These are phyloP conservation scores for Drepana falcataria DNA, from an alignment of 2,888 invertebrate genomes.

Conservation along the genomic window DNA sequence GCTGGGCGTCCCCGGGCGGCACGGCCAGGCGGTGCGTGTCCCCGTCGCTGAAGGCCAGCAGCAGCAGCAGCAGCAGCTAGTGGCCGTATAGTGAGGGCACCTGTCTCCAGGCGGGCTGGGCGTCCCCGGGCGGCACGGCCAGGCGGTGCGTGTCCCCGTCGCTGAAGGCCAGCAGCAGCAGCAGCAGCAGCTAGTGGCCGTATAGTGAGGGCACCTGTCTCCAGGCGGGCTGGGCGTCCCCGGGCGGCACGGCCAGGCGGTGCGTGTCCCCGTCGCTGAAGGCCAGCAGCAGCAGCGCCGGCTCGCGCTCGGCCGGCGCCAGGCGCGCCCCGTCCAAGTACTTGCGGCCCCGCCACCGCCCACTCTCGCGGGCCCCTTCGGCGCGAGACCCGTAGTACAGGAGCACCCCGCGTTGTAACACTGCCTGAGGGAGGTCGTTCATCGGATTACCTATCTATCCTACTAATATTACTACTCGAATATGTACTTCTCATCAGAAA, in stretches of 20 bases:
- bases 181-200: conserved; percentile 36
- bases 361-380: conserved; percentile 78
- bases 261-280: conserved; percentile 80
- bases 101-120: conserved; percentile 67
- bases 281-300: conserved; percentile 60
- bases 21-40: conserved; percentile 77
- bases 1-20: conserved; percentile 41
- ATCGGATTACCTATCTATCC: no score
- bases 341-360: conserved; percentile 78
- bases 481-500: no score
- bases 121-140: conserved; percentile 57
- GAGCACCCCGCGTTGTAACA: conserved; percentile 82
- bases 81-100: conserved; percentile 60
- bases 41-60: conserved; percentile 77
- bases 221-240: conserved; percentile 44
- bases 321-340: conserved; percentile 81
- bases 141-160: conserved; percentile 79
- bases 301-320: conserved; percentile 56
- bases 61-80: conserved; percentile 59
- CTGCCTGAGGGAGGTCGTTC: conserved; percentile 54
- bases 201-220: conserved; percentile 53
- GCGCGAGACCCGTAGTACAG: conserved; percentile 80
- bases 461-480: no score
- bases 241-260: conserved; percentile 65
- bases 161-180: conserved; percentile 71